Evolutionary conservation across 1,140 invertebrate genomes (phyloP).

Genomic region (Zeugodacus cucurbitae): DNA sequence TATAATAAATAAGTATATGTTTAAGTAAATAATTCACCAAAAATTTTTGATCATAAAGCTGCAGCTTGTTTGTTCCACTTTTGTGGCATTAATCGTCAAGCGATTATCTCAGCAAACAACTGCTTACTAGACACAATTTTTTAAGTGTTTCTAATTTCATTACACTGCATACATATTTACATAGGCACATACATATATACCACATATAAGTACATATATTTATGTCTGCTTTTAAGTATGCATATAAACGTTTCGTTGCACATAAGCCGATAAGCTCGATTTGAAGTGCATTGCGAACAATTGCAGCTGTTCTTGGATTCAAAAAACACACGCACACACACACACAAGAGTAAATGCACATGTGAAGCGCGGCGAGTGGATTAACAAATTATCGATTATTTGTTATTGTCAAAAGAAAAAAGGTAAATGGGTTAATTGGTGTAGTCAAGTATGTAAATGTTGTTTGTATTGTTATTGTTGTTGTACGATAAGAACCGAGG

Average conservation of each 20-base stretch:
- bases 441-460: slow-evolving; percentile 6
- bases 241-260: background rate
- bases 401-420: background rate
- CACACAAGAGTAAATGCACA: background rate
- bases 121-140: background rate
- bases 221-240: background rate
- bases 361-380: background rate
- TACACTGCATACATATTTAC: background rate
- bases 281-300: slow-evolving; percentile 23
- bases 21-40: background rate
- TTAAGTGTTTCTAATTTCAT: background rate
- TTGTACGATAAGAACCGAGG: background rate
- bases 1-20: no score
- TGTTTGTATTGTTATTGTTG: background rate
- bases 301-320: slow-evolving; percentile 16
- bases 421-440: slow-evolving; percentile 31
- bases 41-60: background rate
- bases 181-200: background rate
- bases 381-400: slow-evolving; percentile 31
- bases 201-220: background rate
- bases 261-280: slow-evolving; percentile 12
- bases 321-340: background rate
- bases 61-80: background rate
- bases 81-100: background rate
- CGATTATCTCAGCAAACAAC: slow-evolving; percentile 18